Base-by-base conservation (phyloP, 2,113 vertebrate species). In the Cheirogaleus medius region DNA sequence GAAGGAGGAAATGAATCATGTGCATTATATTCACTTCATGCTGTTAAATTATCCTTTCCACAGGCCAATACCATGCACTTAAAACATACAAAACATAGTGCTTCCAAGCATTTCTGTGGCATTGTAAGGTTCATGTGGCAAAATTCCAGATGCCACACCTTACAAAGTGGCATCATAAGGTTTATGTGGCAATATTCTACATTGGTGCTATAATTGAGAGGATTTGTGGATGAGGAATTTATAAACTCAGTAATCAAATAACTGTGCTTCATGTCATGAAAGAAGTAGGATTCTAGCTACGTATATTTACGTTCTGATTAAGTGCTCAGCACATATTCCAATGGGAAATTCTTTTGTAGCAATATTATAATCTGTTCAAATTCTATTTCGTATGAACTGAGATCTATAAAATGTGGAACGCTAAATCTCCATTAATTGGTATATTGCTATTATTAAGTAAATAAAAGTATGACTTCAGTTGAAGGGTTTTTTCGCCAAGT, bases 1-100 rank as follows among this genome's bases (percentile, higher is more conserved):
- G 39, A 14, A 5, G 15, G 27, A 32, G 56, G 3, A 0, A 12
- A 20, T 10, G 23, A 27, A 34, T 32, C 4, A n/a, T 6, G 4
- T 34, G 2, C 21, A 15, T 39, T 42, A 14, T 21, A 74, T 84
- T 60, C 1, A 34, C 2, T 58, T 77, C 3, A 0, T 27, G 5
- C 7, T 15, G 0, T 69, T 32, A 71, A 77, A n/a, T 11, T 1
- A 8, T 37, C 3, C 18, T 77, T n/a, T 37, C 3, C 8, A 6
- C 2, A 44, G 0, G 23, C 5, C 3, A 23, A 13, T 13, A 18
- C 4, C 7, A 4, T 32, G 27, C 25, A 78, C 7, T 52, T 47
- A 47, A 66, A 66, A 42, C 23, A 44, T 5, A 47, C 1, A 42
- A 15, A 73, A 6, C 1, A 3, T 2, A 10, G 15, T 49, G 9